phyloP scores from a whole-genome alignment of 2,113 vertebrate species.

The Synodontis membranacea region DNA sequence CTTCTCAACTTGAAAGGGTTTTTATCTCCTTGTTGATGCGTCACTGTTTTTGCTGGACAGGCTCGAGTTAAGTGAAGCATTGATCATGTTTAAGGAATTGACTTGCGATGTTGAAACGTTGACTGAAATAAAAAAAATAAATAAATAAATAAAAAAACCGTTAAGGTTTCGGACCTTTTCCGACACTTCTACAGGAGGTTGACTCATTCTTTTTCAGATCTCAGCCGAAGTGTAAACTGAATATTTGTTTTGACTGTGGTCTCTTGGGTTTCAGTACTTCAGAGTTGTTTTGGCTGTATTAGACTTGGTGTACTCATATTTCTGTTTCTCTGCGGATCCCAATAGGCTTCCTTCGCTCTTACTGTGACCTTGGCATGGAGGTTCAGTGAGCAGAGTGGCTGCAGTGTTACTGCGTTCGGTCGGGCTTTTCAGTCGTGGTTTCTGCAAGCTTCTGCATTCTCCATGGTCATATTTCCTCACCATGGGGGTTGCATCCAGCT shows the following conservation, averaged over 20 bases:
- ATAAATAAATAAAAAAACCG: too few relatives aligned
- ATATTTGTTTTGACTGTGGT: slow-evolving; percentile 12
- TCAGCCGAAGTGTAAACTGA: slow-evolving; percentile 18
- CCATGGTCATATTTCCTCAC: slow-evolving; percentile 33
- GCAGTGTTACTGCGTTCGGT: neutral
- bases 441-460: slow-evolving; percentile 26
- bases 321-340: neutral
- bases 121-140: neutral
- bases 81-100: slow-evolving; percentile 9
- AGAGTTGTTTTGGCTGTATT: neutral
- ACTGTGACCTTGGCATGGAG: neutral
- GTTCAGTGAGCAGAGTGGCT: neutral
- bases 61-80: slow-evolving; percentile 3
- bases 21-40: neutral
- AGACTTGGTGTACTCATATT: neutral
- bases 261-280: slow-evolving; percentile 3
- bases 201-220: neutral
- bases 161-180: neutral
- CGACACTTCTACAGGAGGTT: neutral
- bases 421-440: slow-evolving; percentile 11
- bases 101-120: neutral
- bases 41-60: neutral
- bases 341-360: neutral
- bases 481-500: slow-evolving; percentile 28
- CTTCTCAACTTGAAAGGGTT: neutral